These are phyloP conservation scores for Volucella inflata DNA, from an alignment of 2,888 invertebrate species.

Conservation along the genomic window DNA sequence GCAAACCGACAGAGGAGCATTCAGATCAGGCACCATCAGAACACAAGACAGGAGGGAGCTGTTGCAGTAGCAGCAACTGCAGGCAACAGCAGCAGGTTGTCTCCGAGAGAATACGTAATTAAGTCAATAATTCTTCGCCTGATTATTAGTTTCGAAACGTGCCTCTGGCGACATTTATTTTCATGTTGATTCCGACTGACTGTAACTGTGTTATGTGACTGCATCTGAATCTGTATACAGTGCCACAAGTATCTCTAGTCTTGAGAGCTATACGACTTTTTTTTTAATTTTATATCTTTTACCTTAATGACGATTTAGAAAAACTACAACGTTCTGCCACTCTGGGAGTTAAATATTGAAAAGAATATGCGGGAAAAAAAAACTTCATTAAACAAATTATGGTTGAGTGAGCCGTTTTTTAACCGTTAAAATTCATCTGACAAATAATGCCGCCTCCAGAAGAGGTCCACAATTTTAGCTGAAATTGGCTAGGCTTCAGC, in stretches of 20 bases:
- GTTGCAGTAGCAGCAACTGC: background rate
- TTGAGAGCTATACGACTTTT: background rate
- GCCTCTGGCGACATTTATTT: slow-evolving; percentile 69
- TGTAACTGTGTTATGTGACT: background rate
- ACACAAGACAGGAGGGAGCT: background rate
- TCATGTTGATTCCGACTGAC: slow-evolving; percentile 18
- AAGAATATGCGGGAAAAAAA: background rate
- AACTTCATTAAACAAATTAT: background rate
- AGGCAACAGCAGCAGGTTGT: slow-evolving; percentile 63
- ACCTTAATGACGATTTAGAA: background rate
- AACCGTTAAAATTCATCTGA: background rate
- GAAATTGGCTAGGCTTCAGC: slow-evolving; percentile 6
- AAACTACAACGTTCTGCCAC: too few relatives aligned
- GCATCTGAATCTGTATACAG: background rate
- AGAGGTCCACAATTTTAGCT: too few relatives aligned
- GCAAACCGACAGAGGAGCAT: background rate
- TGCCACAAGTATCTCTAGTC: background rate
- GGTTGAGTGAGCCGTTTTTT: slow-evolving; percentile 1
- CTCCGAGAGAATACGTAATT: slow-evolving; percentile 72
- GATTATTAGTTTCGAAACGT: slow-evolving; percentile 74
- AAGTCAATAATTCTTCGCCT: slow-evolving; percentile 74
- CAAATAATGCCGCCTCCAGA: too few relatives aligned
- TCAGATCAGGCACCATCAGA: too few relatives aligned
- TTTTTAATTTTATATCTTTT: background rate
- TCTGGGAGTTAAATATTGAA: background rate